Evolutionary conservation across 2,888 invertebrate species (phyloP).

Genomic region (Epinotia bilunana): DNA sequence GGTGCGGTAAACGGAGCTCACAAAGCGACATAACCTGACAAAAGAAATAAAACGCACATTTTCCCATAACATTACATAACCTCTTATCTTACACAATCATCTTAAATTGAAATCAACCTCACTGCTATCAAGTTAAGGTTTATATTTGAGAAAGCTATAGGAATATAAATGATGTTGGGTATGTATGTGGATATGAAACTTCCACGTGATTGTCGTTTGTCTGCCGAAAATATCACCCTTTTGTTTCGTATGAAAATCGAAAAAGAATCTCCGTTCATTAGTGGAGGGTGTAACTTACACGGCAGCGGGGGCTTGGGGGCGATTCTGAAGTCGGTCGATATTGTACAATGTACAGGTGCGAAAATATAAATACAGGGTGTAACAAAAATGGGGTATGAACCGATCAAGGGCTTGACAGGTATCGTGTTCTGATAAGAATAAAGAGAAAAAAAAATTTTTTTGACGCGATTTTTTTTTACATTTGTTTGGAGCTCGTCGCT

Average conservation of each 20-base stretch:
- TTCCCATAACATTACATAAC: not conserved
- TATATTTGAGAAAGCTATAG: not conserved
- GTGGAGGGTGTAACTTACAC: constrained; percentile 79
- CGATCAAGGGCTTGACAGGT: too few species aligned
- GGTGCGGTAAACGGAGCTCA: constrained; percentile 1
- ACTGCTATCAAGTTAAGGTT: not conserved
- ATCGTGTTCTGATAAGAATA: too few species aligned
- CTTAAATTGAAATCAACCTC: not conserved
- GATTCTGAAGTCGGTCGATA: constrained; percentile 11
- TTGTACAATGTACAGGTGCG: not conserved
- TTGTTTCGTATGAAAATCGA: constrained; percentile 78
- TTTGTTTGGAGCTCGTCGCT: too few species aligned
- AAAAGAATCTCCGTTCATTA: constrained; percentile 82
- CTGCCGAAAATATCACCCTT: constrained; percentile 75
- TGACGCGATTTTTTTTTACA: too few species aligned
- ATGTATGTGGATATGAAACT: constrained; percentile 22
- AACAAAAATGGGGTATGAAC: too few species aligned
- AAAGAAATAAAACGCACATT: constrained; percentile 16
- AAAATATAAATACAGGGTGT: too few species aligned
- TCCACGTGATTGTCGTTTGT: constrained; percentile 59
- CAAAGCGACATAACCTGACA: constrained; percentile 16
- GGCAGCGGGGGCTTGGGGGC: constrained; percentile 54
- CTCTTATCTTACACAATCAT: not conserved
- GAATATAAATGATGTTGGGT: not conserved
- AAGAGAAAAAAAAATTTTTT: too few species aligned